Conservation (phyloP, 2,888 invertebrate species). For the Sthenelais limicola region DNA sequence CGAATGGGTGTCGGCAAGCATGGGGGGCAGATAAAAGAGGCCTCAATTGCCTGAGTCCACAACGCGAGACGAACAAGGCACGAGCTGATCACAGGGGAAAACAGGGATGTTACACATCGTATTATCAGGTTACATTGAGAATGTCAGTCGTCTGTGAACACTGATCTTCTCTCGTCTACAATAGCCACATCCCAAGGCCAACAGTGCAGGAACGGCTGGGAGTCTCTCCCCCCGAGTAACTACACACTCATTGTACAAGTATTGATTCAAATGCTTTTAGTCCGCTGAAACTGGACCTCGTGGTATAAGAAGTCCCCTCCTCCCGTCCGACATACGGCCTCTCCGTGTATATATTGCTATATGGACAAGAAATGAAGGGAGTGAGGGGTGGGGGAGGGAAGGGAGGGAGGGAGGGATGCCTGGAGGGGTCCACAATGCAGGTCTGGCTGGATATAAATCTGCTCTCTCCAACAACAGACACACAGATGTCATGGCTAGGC, state of each 20-base stretch:
- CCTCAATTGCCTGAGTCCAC: slow-evolving; percentile 6
- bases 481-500: slow-evolving; percentile 27
- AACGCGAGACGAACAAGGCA: not conserved
- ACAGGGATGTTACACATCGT: not conserved
- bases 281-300: not conserved
- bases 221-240: not conserved
- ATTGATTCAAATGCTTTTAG: slow-evolving; percentile 30
- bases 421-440: no score
- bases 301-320: no score
- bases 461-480: slow-evolving; percentile 10
- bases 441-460: not conserved
- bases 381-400: not conserved
- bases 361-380: no score
- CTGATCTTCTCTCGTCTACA: not conserved
- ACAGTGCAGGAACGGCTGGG: not conserved
- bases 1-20: not conserved
- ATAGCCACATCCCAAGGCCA: not conserved
- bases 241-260: no score
- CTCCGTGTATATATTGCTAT: not conserved
- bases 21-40: not conserved
- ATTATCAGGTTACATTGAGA: slow-evolving; percentile 16
- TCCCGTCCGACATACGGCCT: not conserved
- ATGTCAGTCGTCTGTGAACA: not conserved
- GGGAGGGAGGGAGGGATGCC: not conserved
- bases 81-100: slow-evolving; percentile 9